Conservation (phyloP, 2,888 invertebrate genomes). For the Lathronympha strigana region DNA sequence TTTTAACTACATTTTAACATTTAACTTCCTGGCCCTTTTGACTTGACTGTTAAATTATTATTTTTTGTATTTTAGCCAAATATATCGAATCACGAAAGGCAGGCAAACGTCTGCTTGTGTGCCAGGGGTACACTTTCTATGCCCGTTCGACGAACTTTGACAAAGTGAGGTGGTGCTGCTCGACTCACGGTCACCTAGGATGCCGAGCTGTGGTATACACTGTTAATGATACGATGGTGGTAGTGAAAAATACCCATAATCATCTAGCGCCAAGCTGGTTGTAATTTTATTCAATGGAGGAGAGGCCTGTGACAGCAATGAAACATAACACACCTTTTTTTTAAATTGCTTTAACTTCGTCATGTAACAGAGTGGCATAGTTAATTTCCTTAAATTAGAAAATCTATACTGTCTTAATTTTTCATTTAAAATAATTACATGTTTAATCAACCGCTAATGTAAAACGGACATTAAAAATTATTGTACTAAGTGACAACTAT, state of each 20-base stretch:
- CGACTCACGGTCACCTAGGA: slow-evolving; percentile 6
- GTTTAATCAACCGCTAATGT: too few relatives aligned
- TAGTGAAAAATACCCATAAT: slow-evolving; percentile 4
- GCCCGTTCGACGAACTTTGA: background rate
- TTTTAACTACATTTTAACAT: background rate
- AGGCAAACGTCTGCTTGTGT: slow-evolving; percentile 5
- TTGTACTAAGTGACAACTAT: too few relatives aligned
- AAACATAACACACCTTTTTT: too few relatives aligned
- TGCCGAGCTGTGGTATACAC: slow-evolving; percentile 12
- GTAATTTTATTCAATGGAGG: too few relatives aligned
- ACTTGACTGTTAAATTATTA: background rate
- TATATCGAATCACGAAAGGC: slow-evolving; percentile 6
- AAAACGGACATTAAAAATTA: too few relatives aligned
- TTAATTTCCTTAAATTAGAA: too few relatives aligned
- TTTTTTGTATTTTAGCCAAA: slow-evolving; percentile 3
- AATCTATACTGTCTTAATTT: too few relatives aligned
- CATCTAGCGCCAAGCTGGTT: slow-evolving; percentile 1
- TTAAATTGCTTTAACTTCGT: too few relatives aligned
- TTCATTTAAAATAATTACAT: too few relatives aligned
- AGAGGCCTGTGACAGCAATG: too few relatives aligned
- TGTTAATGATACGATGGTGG: background rate
- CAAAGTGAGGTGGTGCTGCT: slow-evolving; percentile 23
- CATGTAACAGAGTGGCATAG: too few relatives aligned
- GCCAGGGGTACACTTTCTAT: slow-evolving; percentile 13
- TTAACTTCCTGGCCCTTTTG: too few relatives aligned